Evolutionary conservation across 2,113 vertebrate genomes (phyloP).

Genomic region (Ciconia boyciana): DNA sequence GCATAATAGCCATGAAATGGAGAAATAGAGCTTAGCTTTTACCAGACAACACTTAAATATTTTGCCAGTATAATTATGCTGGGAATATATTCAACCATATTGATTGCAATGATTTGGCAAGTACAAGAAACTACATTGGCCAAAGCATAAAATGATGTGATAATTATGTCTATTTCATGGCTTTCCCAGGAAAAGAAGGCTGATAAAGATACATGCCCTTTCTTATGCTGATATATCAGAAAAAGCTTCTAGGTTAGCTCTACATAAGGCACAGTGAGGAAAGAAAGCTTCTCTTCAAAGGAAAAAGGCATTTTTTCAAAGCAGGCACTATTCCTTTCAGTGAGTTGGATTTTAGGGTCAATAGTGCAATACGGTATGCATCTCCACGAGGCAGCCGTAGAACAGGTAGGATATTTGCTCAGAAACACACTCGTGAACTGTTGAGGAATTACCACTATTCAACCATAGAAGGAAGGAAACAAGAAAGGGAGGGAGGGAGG

Average conservation of each 20-base stretch:
- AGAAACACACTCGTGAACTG: accelerated
- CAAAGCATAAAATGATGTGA: background rate
- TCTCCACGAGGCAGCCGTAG: background rate
- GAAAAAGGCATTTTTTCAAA: background rate
- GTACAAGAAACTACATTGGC: background rate
- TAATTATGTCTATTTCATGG: background rate
- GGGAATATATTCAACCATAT: background rate
- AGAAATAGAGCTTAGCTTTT: background rate
- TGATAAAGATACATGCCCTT: background rate
- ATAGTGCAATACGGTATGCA: background rate
- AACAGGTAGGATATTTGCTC: background rate
- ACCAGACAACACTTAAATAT: background rate
- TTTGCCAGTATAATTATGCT: background rate
- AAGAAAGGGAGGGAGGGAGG: background rate
- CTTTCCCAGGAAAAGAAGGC: background rate
- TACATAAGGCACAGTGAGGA: background rate
- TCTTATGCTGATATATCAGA: background rate
- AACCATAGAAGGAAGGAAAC: background rate
- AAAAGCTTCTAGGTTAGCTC: background rate
- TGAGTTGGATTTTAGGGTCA: background rate
- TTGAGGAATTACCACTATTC: background rate
- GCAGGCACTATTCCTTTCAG: background rate
- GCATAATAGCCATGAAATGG: background rate
- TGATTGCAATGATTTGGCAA: background rate
- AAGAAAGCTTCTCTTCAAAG: background rate